Evolutionary conservation across 2,888 invertebrate species (phyloP), one percentile per base, ranked within the genome.

Genomic region (Rhagium mordax): DNA sequence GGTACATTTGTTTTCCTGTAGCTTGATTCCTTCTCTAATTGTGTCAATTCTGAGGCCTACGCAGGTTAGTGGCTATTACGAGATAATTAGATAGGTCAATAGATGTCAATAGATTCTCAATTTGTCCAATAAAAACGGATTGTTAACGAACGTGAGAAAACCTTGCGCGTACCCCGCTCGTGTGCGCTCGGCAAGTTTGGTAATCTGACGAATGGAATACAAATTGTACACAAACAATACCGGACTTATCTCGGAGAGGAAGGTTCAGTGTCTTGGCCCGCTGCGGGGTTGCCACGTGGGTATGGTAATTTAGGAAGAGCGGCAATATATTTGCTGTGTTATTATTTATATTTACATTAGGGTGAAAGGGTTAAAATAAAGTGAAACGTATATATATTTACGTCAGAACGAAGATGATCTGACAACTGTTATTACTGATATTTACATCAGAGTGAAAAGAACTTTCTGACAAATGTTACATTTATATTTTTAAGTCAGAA

Each of bases 1-100:
- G 48, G 3, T 15, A 0, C 6, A 21, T 33, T 7, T 48, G 8
- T 48, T 62, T 62, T 62, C 10, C 24, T n/a, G 5, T 16, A 16
- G 15, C 16, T 33, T 33, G 33, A 64, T 64, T 65, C 33, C 27
- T 53, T 0, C 27, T 53, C 0, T 53, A 20, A 65, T 18, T 53
- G 65, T 51, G 65, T 64, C 49, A 49, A 15, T 64, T 49, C n/a
- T 20, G 21, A 27, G 53, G 60, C 64, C 69, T 16, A 67, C 71
- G 55, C 60, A 71, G 71, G 71, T 71, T 55, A 71, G 71, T 71
- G 27, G 29, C 41, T 41, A 41, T 65, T 33, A 53, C 13, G 29
- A 47, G 53, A 53, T 67, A 60, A 67, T 65, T 53, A 61, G 48
- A 47, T 71, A 72, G 72, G 68, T 72, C 65, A 72, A 72, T 69